phyloP scores from a whole-genome alignment of 2,888 invertebrate species.

The Camponotus fellah region DNA sequence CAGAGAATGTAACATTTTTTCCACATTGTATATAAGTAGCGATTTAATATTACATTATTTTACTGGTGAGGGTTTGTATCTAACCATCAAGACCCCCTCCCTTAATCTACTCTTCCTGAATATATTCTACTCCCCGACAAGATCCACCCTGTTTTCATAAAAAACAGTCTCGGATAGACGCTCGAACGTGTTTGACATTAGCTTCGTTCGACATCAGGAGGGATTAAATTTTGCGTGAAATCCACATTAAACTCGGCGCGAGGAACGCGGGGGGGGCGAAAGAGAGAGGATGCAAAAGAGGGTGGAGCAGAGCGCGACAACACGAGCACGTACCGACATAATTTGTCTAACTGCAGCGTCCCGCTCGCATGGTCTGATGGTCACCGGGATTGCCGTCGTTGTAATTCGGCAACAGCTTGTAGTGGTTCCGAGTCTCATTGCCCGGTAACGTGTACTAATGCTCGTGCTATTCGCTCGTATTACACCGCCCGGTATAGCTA shows the following conservation, averaged over 20 bases:
- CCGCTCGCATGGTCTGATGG: slow-evolving; percentile 72
- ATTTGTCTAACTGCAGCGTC: slow-evolving; percentile 76
- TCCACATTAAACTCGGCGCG: slow-evolving; percentile 56
- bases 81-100: background rate
- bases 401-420: slow-evolving; percentile 81
- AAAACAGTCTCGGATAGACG: slow-evolving; percentile 34
- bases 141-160: too few species aligned
- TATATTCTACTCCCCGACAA: background rate
- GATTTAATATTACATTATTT: background rate
- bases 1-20: background rate
- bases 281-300: slow-evolving; percentile 12
- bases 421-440: slow-evolving; percentile 75
- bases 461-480: slow-evolving; percentile 65
- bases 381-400: slow-evolving; percentile 75
- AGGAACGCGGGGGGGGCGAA: background rate
- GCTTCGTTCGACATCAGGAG: slow-evolving; percentile 23
- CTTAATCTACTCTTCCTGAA: background rate
- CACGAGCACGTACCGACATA: slow-evolving; percentile 75
- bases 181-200: slow-evolving; percentile 38
- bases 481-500: slow-evolving; percentile 72
- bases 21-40: background rate
- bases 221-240: slow-evolving; percentile 67
- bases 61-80: background rate
- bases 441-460: slow-evolving; percentile 72
- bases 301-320: slow-evolving; percentile 69